Evolutionary conservation across 2,888 invertebrate genomes (phyloP), one percentile per base, ranked within the genome.

Genomic region (Agrochola litura): DNA sequence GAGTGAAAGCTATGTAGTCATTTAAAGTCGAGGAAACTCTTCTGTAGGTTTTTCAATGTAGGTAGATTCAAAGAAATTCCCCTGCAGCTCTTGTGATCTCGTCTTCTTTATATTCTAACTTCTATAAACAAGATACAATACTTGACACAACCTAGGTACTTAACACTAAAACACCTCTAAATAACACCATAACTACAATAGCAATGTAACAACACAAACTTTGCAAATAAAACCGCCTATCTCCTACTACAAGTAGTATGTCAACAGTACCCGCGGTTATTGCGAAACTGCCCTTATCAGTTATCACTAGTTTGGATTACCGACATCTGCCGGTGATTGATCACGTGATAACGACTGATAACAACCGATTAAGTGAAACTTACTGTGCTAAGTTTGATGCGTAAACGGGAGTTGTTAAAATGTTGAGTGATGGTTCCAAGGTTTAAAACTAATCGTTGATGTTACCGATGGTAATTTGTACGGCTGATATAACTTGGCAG

Each of bases 291-390:
- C 56, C 66, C 76, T 79, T 90, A 86, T 89, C 90, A 85, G 65
- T 43, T 78, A 79, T 65, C 81, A 73, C 43, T 41, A 76, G 56
- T 76, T 80, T 74, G 89, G 89, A 91, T 91, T 90, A 92, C 89
- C 82, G 85, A 89, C 92, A 93, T 91, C 92, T 93, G 92, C 89
- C 81, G 76, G 81, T 93, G 93, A 93, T 93, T 89, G 93, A 93
- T 93, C 90, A 90, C 89, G 79, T 87, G 92, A 93, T 92, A 93
- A 90, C 72, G 37, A 14, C n/a, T 75, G 85, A 89, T 86, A 86
- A 81, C 67, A 52, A 41, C 71, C 82, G 68, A 70, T 85, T 82
- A 73, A 77, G n/a, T 85, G 69, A 67, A 82, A 84, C 82, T 82
- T 81, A 77, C 63, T 25, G 66, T 56, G 54, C 19, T 43, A 25